Evolutionary conservation across 1,140 invertebrate species (phyloP).

Genomic region (Glossosoma conforme): DNA sequence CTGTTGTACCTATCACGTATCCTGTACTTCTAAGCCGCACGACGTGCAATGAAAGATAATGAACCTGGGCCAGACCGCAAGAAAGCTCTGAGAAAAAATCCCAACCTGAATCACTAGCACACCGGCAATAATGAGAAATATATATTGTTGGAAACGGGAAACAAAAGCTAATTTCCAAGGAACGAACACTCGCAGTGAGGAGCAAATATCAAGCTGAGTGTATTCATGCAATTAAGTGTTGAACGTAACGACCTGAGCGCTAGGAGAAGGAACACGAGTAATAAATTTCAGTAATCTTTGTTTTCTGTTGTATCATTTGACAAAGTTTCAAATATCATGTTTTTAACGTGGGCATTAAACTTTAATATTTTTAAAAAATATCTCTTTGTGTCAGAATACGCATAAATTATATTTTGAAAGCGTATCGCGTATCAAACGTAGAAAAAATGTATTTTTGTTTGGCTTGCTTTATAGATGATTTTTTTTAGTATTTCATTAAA

Average conservation of each 20-base stretch:
- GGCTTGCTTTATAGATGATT: no score
- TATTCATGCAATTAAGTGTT: conserved; percentile 19
- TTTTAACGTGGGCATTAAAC: no score
- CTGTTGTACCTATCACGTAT: conserved; percentile 29
- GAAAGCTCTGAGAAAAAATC: conserved; percentile 13
- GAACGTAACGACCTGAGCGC: no score
- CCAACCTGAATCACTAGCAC: conserved; percentile 4
- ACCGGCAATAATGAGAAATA: conserved; percentile 29
- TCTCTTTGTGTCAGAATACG: no score
- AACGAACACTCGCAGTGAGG: neutral
- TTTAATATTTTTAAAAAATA: no score
- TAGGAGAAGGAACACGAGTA: neutral
- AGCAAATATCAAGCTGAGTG: conserved; percentile 11
- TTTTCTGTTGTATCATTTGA: no score
- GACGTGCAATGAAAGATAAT: conserved; percentile 32
- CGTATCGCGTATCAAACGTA: no score
- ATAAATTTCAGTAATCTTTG: no score
- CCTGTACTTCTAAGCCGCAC: conserved; percentile 30
- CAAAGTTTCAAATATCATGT: no score
- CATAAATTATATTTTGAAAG: no score
- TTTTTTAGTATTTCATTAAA: no score
- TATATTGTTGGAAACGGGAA: conserved; percentile 13
- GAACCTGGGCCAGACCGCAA: conserved; percentile 23
- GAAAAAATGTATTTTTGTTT: no score
- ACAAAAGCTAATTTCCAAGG: conserved; percentile 16